These are phyloP conservation scores for Diadumene lineata DNA, from an alignment of 92 coral and sea anemone species.

Conservation along the genomic window DNA sequence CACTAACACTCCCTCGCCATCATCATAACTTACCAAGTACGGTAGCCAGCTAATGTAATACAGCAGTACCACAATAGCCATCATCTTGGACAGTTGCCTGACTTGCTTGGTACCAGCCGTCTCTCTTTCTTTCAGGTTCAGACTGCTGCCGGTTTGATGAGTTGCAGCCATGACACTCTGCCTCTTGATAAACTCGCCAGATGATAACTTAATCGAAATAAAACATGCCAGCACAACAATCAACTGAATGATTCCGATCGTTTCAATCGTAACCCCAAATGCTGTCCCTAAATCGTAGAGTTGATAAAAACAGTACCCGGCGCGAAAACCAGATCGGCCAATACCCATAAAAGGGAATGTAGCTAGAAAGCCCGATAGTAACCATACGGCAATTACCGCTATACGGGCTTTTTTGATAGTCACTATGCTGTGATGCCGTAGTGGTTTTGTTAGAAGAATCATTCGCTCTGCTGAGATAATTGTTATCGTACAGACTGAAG, in stretches of 20 bases:
- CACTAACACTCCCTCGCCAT: neutral
- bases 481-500: constrained; percentile 90
- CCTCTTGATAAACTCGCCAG: constrained; percentile 68
- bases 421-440: constrained; percentile 73
- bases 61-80: constrained; percentile 85
- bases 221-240: constrained; percentile 73
- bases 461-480: constrained; percentile 82
- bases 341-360: constrained; percentile 66
- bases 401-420: constrained; percentile 62
- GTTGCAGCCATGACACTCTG: constrained; percentile 80
- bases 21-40: constrained; percentile 77
- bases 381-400: constrained; percentile 61
- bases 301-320: constrained; percentile 76
- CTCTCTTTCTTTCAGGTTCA: constrained; percentile 41
- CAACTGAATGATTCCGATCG: constrained; percentile 76
- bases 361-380: constrained; percentile 60
- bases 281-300: constrained; percentile 71
- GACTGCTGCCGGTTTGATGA: constrained; percentile 49
- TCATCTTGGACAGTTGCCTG: constrained; percentile 72
- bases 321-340: constrained; percentile 46
- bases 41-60: constrained; percentile 97
- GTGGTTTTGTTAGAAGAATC: constrained; percentile 73
- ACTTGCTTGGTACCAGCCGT: constrained; percentile 85
- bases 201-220: constrained; percentile 71
- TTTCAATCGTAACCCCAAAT: constrained; percentile 67